Evolutionary conservation across 1,140 invertebrate species (phyloP), one percentile per base, ranked within the genome.

Genomic region (Plectrocnemia conspersa): DNA sequence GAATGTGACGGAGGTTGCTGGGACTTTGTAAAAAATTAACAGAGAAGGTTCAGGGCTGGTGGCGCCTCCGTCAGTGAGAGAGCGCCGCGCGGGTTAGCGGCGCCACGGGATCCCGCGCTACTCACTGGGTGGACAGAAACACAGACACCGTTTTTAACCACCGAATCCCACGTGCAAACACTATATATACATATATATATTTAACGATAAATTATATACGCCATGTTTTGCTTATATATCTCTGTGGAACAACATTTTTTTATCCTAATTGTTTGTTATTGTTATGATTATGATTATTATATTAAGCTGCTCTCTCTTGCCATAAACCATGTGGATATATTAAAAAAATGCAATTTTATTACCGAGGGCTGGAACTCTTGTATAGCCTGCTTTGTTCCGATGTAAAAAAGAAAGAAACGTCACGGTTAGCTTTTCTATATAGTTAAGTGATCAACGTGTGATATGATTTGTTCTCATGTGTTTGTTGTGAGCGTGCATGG

Each of bases 1-100:
- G 85, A 68, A 89, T 89, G 83, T 89, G 86, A 89, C 86, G 86
- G 84, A 89, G 85, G 83, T 81, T 89, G 76, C 77, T 85, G 68
- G 84, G 85, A 77, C 83, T 88, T 75, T 89, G 84, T 76, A 86
- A 83, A 76, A 89, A 88, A 79, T 79, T 89, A 71, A 80, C 85
- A 74, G 86, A 88, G 74, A 88, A 86, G 74, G 84, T 88, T 75
- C 85, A 88, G 75, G 82, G 81, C 68, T 86, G 82, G 83, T 85
- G 83, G 84, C 81, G 79, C 67, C 78, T 82, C 65, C 81, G 81
- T 71, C 80, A 83, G 74, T 83, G 77, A 79, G 58, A 24, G 42
- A 38, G 7, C 25, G 21, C 25, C 40, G 27, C 27, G 40, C 41
- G 24, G 50, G 24, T 42, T 13, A 29, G 27, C 41, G 41, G 40